Evolutionary conservation across 2,797 vertebrate genomes (phyloP).

Genomic region (Onychomys leucogaster): DNA sequence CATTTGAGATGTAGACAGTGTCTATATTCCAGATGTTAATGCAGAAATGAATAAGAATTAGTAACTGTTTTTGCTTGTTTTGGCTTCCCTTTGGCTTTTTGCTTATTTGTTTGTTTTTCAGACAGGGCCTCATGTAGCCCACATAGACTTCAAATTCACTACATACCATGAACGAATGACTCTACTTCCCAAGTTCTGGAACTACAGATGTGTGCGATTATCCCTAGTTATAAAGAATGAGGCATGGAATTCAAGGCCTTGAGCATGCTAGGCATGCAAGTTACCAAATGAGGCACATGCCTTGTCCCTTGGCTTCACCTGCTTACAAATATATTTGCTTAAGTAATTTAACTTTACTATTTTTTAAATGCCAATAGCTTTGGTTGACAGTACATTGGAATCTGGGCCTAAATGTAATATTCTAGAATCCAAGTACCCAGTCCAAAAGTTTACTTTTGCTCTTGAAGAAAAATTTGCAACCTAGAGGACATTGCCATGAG

Average conservation of each 20-base stretch:
- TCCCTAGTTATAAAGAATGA: too few species aligned
- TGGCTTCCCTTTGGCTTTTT: neutral
- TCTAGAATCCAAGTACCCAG: neutral
- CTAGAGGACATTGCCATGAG: neutral
- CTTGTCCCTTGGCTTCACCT: neutral
- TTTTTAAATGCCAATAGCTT: neutral
- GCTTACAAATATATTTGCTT: neutral
- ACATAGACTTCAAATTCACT: neutral
- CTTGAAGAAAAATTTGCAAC: neutral
- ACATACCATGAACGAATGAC: neutral
- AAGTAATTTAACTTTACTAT: neutral
- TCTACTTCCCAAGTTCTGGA: neutral
- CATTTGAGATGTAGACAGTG: neutral
- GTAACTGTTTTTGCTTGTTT: neutral
- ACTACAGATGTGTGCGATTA: neutral
- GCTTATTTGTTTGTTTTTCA: neutral
- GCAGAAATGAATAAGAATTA: neutral
- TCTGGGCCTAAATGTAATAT: neutral
- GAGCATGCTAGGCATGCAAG: neutral
- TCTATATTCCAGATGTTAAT: neutral
- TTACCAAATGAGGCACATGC: neutral
- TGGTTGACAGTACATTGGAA: neutral
- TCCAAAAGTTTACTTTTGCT: neutral
- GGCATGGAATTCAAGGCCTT: neutral
- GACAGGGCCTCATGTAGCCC: neutral